phyloP scores from a whole-genome alignment of 2,797 vertebrate species.

The Clarias laeviceps region DNA sequence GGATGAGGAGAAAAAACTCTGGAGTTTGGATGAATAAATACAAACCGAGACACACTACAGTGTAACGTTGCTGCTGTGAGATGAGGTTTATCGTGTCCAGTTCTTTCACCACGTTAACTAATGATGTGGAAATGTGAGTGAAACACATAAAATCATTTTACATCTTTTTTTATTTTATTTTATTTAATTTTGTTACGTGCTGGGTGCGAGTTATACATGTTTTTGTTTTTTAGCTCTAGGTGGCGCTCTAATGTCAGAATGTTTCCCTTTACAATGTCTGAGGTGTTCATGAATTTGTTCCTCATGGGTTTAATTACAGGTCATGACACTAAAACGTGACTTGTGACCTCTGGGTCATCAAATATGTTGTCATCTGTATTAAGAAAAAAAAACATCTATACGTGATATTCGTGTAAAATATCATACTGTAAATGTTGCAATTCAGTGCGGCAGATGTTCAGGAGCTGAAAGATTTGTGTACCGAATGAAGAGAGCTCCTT shows the following conservation, averaged over 20 bases:
- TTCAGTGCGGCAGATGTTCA: not conserved
- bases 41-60: not conserved
- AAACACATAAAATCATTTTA: not conserved
- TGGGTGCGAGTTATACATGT: not conserved
- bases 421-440: not conserved
- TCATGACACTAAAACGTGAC: not conserved
- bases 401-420: not conserved
- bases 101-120: not conserved
- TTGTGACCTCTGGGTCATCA: not conserved
- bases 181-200: too few species aligned
- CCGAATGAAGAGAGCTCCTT: not conserved
- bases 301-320: not conserved
- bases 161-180: too few species aligned
- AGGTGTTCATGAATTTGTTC: not conserved
- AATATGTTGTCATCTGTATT: too few species aligned
- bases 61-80: not conserved
- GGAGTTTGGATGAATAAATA: not conserved
- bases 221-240: not conserved
- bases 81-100: not conserved
- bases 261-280: not conserved
- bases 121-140: not conserved
- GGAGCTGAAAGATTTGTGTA: not conserved
- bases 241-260: too few species aligned
- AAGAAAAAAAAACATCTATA: too few species aligned
- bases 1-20: not conserved